Base-by-base conservation (phyloP, 1,140 invertebrate genomes). In the Musca domestica region DNA sequence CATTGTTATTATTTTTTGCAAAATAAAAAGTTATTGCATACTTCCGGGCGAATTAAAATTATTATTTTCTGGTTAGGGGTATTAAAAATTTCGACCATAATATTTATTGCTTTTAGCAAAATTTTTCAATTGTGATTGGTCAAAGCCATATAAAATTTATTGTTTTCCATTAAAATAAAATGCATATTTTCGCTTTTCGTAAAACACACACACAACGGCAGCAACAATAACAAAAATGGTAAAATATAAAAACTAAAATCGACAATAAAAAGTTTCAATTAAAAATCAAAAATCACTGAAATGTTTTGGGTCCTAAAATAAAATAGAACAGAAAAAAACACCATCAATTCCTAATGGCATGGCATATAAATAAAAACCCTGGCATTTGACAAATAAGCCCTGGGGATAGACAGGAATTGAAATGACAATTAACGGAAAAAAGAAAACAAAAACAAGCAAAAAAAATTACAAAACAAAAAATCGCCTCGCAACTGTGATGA, bases 161-260 rank as follows among this genome's bases (percentile, higher is more conserved):
- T 61, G 56, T 17, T 61, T 61, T 61, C 56, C 56, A 61, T 61
- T 61, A 54, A 54, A 54, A 54, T 51, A 19, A 51, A 51, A 51
- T 51, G 12, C 17, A 51, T 51, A 51, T 51, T 20, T 20, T 20
- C 15, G 15, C 47, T n/a, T 5, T 49, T 19, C n/a, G 17, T 20
- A 10, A 19, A 19, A 19, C 5, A 51, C 6, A 19, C 5, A 19
- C 5, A 19, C 20, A 19, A 51, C 20, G 17, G 9, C 41, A 51
- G 5, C 6, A 51, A 19, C 48, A 51, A 20, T 2, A 22, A 51
- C 7, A 51, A 9, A 20, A 46, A 15, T 9, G 15, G 41, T 22
- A 30, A 58, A 58, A 27, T 30, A 27, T 30, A 51, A 19, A 51
- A 46, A 46, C 15, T 51, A 19, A 17, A 61, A 30, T n/a, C 23